These are phyloP conservation scores for Myotis findleyi DNA, from an alignment of 2,797 vertebrate genomes.

Conservation along the genomic window DNA sequence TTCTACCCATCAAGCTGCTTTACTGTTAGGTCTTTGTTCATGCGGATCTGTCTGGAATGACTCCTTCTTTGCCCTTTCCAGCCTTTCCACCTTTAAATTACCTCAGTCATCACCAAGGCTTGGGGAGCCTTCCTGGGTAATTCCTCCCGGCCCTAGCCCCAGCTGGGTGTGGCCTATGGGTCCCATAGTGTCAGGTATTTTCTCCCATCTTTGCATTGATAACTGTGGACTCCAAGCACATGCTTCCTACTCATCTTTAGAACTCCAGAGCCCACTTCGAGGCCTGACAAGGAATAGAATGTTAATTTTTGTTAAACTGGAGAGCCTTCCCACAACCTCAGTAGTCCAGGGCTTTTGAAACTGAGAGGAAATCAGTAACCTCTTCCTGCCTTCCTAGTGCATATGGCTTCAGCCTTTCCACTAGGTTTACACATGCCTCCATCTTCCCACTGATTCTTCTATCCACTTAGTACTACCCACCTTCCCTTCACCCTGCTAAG, in stretches of 20 bases:
- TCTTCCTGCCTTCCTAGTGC: not conserved
- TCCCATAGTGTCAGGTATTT: not conserved
- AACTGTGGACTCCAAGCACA: not conserved
- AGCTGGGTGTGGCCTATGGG: not conserved
- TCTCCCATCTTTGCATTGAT: not conserved
- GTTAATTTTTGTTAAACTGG: slow-evolving; percentile 43
- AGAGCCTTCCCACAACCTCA: slow-evolving; percentile 9
- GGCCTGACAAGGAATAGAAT: not conserved
- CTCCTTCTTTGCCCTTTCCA: not conserved
- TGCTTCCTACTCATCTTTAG: not conserved
- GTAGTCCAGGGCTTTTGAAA: slow-evolving; percentile 19
- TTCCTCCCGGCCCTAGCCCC: not conserved
- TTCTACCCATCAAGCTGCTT: not conserved
- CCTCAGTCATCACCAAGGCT: not conserved
- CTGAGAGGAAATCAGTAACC: not conserved
- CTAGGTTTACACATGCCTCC: not conserved
- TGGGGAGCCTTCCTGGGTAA: not conserved
- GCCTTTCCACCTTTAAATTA: slow-evolving; percentile 24
- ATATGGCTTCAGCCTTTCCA: not conserved
- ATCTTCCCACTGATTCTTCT: not conserved
- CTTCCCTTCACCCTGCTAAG: not conserved
- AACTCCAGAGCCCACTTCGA: not conserved
- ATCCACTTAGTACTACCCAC: not conserved
- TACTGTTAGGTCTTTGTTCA: not conserved
- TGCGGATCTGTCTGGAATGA: not conserved